Percentiles rank a stretch among this genome's conserved stretches.
These are phyloP conservation scores for Coecobrya sp. DNA, from an alignment of 2,888 invertebrate species.

Conservation along the genomic window DNA sequence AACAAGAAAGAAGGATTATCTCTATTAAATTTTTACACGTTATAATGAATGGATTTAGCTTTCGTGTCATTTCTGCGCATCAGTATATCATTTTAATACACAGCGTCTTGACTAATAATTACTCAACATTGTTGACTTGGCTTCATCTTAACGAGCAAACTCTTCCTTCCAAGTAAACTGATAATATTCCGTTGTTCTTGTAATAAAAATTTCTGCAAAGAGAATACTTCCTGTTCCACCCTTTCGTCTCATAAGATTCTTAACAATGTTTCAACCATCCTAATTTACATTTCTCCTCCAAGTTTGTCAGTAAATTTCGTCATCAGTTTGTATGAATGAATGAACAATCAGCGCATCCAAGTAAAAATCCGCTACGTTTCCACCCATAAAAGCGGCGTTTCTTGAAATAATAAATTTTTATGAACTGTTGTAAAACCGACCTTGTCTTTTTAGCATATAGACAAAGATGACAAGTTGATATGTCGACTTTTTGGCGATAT, in stretches of 20 bases:
- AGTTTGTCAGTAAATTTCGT: background rate
- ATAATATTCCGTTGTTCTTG: background rate
- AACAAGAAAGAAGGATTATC: constrained; percentile 5
- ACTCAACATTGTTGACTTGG: background rate
- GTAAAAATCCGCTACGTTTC: constrained; percentile 16
- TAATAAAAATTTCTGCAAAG: background rate
- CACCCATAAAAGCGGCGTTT: constrained; percentile 7
- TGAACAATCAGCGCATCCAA: background rate
- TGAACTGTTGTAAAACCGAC: constrained; percentile 52
- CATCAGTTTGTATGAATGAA: background rate
- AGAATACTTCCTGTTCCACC: constrained; percentile 32
- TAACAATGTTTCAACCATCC: background rate
- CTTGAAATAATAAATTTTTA: constrained; percentile 27
- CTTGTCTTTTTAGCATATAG: constrained; percentile 50
- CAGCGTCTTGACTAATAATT: background rate
- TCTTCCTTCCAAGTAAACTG: background rate
- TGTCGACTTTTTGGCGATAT: constrained; percentile 9
- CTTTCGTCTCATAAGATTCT: background rate
- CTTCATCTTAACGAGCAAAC: background rate
- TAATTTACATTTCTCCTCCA: background rate
- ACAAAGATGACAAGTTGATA: constrained; percentile 2
- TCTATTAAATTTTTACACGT: background rate
- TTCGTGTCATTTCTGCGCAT: background rate
- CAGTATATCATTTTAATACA: background rate
- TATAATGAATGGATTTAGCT: background rate